phyloP scores from a whole-genome alignment of 2,888 invertebrate species.

The Laothoe populi region DNA sequence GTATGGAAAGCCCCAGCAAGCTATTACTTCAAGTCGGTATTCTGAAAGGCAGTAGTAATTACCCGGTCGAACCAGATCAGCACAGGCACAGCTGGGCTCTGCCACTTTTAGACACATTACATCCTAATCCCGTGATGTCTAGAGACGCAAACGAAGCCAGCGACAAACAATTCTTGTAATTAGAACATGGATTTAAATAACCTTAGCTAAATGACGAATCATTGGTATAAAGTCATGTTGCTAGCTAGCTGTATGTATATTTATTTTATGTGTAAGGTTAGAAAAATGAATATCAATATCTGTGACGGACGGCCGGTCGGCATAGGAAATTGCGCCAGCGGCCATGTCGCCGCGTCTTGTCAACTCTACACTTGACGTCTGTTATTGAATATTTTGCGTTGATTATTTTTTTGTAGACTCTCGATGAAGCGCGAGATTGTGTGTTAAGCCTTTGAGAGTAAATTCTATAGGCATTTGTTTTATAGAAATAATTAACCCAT shows the following conservation, averaged over 20 bases:
- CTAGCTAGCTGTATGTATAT: not conserved
- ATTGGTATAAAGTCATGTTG: not conserved
- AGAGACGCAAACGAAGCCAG: too few species aligned
- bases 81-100: too few species aligned
- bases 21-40: too few species aligned
- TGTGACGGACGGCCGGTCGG: conserved; percentile 56
- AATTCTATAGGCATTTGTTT: not conserved
- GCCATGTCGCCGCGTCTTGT: conserved; percentile 51
- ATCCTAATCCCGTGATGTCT: too few species aligned
- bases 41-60: too few species aligned
- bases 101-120: not conserved
- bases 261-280: conserved; percentile 5
- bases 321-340: conserved; percentile 65
- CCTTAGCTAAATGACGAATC: not conserved
- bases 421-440: not conserved
- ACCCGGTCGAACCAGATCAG: too few species aligned
- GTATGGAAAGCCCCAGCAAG: too few species aligned
- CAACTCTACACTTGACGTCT: conserved; percentile 36
- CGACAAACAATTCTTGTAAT: too few species aligned
- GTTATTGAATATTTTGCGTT: conserved; percentile 32
- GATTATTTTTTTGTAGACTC: not conserved
- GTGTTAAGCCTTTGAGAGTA: not conserved
- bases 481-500: not conserved
- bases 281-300: conserved; percentile 25
- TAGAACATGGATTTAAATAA: not conserved